Evolutionary conservation across 1,140 invertebrate species (phyloP).

Genomic region (Hylyphantes graminicola): DNA sequence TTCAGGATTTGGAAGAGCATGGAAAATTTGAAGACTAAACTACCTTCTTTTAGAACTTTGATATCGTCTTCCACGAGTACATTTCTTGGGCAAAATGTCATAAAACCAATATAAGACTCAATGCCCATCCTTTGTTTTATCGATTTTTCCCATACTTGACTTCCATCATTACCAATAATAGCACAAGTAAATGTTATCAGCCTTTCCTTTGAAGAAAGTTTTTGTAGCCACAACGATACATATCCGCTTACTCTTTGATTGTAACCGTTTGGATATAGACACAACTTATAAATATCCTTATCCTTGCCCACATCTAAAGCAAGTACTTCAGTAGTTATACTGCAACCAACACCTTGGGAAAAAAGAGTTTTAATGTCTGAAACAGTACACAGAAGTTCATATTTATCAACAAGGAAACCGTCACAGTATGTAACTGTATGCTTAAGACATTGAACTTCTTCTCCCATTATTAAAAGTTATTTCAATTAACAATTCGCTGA

Average conservation of each 20-base stretch:
- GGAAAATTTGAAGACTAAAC: no score
- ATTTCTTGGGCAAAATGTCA: neutral
- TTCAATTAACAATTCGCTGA: no score
- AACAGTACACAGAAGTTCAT: neutral
- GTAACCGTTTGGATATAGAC: neutral
- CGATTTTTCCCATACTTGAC: neutral
- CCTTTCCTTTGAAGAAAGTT: neutral
- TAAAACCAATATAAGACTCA: neutral
- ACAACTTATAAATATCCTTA: neutral
- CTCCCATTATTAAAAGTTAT: no score
- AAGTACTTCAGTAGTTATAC: no score
- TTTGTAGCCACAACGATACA: neutral
- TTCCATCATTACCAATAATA: neutral
- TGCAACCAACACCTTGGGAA: neutral
- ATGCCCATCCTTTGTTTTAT: neutral
- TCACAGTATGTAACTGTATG: no score
- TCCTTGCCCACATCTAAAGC: no score
- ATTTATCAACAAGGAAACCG: constrained; percentile 1
- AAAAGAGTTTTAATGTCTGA: neutral
- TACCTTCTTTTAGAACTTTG: neutral
- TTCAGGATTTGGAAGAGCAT: no score
- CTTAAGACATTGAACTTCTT: no score
- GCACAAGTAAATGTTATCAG: neutral
- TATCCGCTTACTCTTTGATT: constrained; percentile 9
- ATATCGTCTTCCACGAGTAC: neutral